Conservation (phyloP, 2,113 vertebrate species). For the Spea multiplicata region DNA sequence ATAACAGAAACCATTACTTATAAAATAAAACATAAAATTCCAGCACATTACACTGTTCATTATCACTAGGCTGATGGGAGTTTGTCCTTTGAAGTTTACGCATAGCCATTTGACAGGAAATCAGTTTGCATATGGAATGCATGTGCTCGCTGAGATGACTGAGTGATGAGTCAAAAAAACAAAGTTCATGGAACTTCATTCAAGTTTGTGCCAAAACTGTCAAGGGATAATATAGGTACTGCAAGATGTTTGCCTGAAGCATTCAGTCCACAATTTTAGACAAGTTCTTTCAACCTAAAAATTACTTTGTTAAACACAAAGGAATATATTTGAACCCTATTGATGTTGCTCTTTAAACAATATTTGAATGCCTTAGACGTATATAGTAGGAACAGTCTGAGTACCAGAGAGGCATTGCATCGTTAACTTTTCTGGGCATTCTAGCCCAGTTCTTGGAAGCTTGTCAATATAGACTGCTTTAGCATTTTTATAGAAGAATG, state of each 20-base stretch:
- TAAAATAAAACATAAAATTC: not conserved
- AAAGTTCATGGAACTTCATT: constrained; percentile 27
- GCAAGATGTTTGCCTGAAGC: not conserved
- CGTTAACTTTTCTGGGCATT: too few relatives aligned
- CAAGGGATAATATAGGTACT: not conserved
- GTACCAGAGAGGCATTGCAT: too few relatives aligned
- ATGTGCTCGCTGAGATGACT: constrained; percentile 23
- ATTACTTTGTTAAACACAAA: too few relatives aligned
- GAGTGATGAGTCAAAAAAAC: constrained; percentile 17
- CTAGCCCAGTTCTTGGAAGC: too few relatives aligned
- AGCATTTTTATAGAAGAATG: too few relatives aligned
- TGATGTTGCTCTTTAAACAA: too few relatives aligned
- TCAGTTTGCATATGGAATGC: constrained; percentile 16
- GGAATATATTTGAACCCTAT: too few relatives aligned
- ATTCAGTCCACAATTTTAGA: not conserved
- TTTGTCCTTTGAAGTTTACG: constrained; percentile 7
- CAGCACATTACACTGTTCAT: constrained; percentile 2
- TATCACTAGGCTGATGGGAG: not conserved
- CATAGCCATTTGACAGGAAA: constrained; percentile 37
- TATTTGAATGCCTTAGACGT: too few relatives aligned
- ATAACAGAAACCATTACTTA: not conserved
- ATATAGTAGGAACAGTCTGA: too few relatives aligned
- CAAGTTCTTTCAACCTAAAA: not conserved
- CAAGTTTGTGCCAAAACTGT: not conserved
- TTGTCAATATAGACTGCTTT: too few relatives aligned